A percentile compares a stretch with the other conserved stretches of the same genome.
These are phyloP conservation scores for Smutsia gigantea DNA, from an alignment of 2,797 vertebrate genomes.

Conservation along the genomic window DNA sequence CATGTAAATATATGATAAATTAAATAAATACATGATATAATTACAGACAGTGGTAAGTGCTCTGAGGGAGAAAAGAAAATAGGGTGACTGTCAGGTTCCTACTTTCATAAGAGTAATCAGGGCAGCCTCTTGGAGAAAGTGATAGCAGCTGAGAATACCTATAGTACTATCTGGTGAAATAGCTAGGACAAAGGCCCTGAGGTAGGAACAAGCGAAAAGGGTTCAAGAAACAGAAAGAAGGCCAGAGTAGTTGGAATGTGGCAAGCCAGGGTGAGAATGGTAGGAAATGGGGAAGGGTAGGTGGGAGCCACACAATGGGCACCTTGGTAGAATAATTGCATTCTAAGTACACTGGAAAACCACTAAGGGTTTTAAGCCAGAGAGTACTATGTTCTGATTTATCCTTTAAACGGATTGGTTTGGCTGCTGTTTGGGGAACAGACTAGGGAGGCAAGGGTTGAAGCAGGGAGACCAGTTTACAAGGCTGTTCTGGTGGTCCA, in stretches of 20 bases:
- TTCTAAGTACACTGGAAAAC: slow-evolving; percentile 1
- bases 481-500: neutral
- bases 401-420: neutral
- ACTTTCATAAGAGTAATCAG: neutral
- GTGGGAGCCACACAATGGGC: neutral
- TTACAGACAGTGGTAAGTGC: slow-evolving; percentile 8
- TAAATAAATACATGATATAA: neutral
- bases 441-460: neutral
- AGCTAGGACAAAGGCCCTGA: slow-evolving; percentile 40
- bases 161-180: neutral
- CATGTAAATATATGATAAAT: neutral
- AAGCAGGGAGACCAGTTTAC: neutral
- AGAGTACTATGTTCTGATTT: neutral
- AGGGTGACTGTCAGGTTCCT: neutral
- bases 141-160: neutral
- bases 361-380: neutral
- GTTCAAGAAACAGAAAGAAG: neutral
- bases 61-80: slow-evolving; percentile 35
- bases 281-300: neutral
- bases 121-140: neutral
- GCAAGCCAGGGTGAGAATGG: neutral
- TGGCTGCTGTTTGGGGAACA: neutral
- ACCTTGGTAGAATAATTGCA: neutral
- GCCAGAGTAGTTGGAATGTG: neutral
- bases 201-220: neutral